These are phyloP conservation scores for Myopa tessellatipennis DNA, from an alignment of 2,888 invertebrate species.

Conservation along the genomic window DNA sequence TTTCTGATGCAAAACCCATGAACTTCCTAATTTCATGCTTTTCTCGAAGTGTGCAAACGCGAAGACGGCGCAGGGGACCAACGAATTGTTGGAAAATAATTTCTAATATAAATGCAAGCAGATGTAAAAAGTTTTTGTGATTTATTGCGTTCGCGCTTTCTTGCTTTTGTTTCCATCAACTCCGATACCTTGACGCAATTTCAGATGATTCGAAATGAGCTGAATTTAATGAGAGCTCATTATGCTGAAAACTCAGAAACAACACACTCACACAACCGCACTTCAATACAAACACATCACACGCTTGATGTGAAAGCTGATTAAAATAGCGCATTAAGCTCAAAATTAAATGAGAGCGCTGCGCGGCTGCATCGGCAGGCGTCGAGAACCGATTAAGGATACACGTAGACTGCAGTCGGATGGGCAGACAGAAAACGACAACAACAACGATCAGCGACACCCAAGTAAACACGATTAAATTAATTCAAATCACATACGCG, in stretches of 20 bases:
- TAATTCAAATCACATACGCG: conserved; percentile 36
- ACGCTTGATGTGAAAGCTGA: conserved; percentile 23
- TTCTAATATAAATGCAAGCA: conserved; percentile 18
- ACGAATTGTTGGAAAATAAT: neutral
- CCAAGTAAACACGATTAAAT: neutral
- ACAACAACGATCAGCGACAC: neutral
- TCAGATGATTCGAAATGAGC: conserved; percentile 1
- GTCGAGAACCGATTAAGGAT: neutral
- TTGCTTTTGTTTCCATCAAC: neutral
- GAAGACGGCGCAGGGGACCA: too few relatives aligned
- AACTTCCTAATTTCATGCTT: too few relatives aligned
- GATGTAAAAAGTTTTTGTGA: neutral
- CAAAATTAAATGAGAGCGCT: conserved; percentile 14
- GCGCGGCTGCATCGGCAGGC: neutral
- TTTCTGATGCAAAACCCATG: too few relatives aligned
- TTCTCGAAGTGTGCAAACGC: too few relatives aligned
- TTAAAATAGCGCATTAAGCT: conserved; percentile 30
- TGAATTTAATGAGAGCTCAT: conserved; percentile 22
- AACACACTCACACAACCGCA: neutral
- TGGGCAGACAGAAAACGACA: neutral
- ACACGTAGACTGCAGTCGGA: neutral
- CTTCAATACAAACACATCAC: conserved; percentile 7
- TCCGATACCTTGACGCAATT: neutral
- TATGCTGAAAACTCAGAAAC: conserved; percentile 12
- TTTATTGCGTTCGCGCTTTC: neutral